A percentile compares a stretch with the other conserved stretches of the same genome.
Evolutionary conservation across 2,797 vertebrate genomes (phyloP).

Genomic region (Semaprochilodus insignis): DNA sequence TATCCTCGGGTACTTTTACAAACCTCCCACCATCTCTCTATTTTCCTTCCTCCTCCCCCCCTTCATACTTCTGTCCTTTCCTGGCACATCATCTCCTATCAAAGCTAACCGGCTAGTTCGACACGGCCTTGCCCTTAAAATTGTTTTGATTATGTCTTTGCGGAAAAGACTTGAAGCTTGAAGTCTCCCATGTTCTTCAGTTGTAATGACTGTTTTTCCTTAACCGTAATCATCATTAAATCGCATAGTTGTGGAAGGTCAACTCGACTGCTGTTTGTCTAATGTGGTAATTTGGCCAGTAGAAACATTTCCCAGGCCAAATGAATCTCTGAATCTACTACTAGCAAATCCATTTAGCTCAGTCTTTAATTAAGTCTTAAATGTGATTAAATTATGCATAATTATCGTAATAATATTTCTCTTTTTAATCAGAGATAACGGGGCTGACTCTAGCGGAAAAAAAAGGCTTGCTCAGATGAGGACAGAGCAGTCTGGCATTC

Average conservation of each 20-base stretch:
- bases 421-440: constrained; percentile 79
- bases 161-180: neutral
- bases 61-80: constrained; percentile 17
- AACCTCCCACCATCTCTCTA: constrained; percentile 16
- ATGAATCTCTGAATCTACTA: constrained; percentile 69
- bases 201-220: constrained; percentile 17
- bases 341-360: constrained; percentile 65
- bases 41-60: neutral
- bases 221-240: constrained; percentile 22
- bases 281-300: constrained; percentile 43
- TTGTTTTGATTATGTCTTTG: constrained; percentile 1
- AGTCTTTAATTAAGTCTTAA: constrained; percentile 80
- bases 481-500: constrained; percentile 60
- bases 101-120: constrained; percentile 2
- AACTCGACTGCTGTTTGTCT: constrained; percentile 33
- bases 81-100: neutral
- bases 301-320: constrained; percentile 55
- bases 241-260: constrained; percentile 34
- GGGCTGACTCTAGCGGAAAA: constrained; percentile 69
- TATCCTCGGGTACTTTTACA: constrained; percentile 4
- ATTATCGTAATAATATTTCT: constrained; percentile 82
- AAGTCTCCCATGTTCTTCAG: neutral
- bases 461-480: constrained; percentile 65
- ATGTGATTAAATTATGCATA: constrained; percentile 81
- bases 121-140: constrained; percentile 7